phyloP scores from a whole-genome alignment of 2,113 vertebrate species.

The Casuarius casuarius region DNA sequence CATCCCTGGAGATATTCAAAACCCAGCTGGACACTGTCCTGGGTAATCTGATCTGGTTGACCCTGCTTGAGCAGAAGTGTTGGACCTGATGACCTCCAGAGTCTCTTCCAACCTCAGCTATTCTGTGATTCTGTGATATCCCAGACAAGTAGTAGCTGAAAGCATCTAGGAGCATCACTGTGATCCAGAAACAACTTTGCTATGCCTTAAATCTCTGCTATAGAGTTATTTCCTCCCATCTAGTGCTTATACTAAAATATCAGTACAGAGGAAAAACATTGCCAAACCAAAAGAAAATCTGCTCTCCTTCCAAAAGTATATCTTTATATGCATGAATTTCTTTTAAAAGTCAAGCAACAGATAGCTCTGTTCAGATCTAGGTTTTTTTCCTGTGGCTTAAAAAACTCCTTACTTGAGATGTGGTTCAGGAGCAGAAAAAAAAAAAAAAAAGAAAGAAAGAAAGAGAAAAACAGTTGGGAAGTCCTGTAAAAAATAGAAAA shows the following conservation, averaged over 20 bases:
- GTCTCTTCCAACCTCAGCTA: too few relatives aligned
- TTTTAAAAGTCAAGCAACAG: not conserved
- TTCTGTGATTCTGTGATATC: not conserved
- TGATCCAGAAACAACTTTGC: not conserved
- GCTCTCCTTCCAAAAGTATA: not conserved
- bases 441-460: not conserved
- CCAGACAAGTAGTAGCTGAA: not conserved
- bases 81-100: too few relatives aligned
- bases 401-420: not conserved
- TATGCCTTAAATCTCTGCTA: not conserved
- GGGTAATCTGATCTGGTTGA: too few relatives aligned
- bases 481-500: not conserved
- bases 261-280: not conserved
- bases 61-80: too few relatives aligned
- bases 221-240: not conserved
- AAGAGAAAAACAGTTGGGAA: fast-evolving
- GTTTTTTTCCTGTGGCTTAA: not conserved
- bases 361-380: not conserved
- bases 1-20: too few relatives aligned
- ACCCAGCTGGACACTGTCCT: too few relatives aligned
- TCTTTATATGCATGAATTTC: not conserved
- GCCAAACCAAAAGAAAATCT: not conserved
- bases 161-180: not conserved
- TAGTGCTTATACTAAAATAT: not conserved
- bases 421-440: not conserved